Conservation (phyloP, 2,797 vertebrate genomes). For the Lemur catta region DNA sequence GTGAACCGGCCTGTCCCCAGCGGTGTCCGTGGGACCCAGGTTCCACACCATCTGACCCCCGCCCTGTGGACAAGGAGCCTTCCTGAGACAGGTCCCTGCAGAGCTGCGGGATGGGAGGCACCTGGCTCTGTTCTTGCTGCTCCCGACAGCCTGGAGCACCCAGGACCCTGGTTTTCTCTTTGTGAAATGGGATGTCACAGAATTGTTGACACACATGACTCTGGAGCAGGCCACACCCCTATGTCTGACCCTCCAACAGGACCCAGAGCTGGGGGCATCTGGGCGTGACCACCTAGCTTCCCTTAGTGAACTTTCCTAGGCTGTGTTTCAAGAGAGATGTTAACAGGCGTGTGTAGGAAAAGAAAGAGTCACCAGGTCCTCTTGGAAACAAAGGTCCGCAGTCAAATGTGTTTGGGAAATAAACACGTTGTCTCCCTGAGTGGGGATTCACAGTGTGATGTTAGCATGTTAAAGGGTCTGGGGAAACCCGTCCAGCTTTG, state of each 20-base stretch:
- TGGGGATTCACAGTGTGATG: not conserved
- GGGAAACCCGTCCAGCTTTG: not conserved
- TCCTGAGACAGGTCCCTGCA: not conserved
- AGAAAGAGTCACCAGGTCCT: not conserved
- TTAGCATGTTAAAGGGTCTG: no score
- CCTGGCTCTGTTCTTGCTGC: not conserved
- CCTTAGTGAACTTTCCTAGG: not conserved
- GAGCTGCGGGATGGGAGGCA: not conserved
- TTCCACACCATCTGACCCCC: no score
- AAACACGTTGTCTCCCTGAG: accelerated
- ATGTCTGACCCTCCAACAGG: not conserved
- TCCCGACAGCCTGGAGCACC: not conserved
- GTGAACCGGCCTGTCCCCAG: not conserved
- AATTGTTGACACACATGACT: no score
- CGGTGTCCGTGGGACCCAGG: accelerated
- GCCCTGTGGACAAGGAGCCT: not conserved
- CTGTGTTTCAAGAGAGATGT: not conserved
- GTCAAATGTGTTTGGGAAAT: not conserved
- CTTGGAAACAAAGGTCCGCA: not conserved
- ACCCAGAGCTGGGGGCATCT: accelerated
- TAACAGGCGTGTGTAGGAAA: not conserved
- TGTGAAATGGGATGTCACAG: not conserved
- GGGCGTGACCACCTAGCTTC: not conserved
- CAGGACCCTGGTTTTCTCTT: not conserved
- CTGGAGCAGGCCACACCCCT: not conserved